phyloP scores from a whole-genome alignment of 2,113 vertebrate genomes.

The Gallinago paraguaiae region DNA sequence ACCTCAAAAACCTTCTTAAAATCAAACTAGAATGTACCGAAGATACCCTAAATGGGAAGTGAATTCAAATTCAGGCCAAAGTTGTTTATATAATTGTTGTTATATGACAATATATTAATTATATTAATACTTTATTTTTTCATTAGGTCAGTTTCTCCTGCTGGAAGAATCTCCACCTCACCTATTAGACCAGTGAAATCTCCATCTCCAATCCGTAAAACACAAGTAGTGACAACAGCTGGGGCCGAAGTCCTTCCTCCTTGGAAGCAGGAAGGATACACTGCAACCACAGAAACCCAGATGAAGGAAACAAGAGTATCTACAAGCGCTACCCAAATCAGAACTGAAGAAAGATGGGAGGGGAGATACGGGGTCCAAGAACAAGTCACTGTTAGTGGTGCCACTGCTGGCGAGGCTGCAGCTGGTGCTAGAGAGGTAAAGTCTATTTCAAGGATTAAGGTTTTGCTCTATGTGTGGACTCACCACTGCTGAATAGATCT shows the following conservation, averaged over 20 bases:
- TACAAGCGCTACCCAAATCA: constrained; percentile 77
- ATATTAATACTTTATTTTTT: background rate
- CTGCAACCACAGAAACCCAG: constrained; percentile 75
- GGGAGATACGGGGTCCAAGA: constrained; percentile 76
- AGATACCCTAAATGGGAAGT: background rate
- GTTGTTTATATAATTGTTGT: background rate
- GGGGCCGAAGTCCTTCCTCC: constrained; percentile 89
- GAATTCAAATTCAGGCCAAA: background rate
- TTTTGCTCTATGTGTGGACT: background rate
- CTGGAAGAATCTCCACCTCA: constrained; percentile 84
- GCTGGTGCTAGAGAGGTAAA: constrained; percentile 71
- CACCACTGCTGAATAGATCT: background rate
- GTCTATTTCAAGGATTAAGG: background rate
- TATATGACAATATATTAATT: background rate
- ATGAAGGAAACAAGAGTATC: constrained; percentile 79
- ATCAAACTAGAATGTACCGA: background rate
- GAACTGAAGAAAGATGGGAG: constrained; percentile 86
- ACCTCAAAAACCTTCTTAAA: background rate
- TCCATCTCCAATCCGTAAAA: constrained; percentile 84
- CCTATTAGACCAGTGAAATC: constrained; percentile 94
- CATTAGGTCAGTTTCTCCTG: constrained; percentile 88
- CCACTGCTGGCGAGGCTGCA: constrained; percentile 16
- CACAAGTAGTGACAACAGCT: constrained; percentile 31
- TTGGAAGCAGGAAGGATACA: constrained; percentile 90
- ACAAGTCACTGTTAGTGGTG: constrained; percentile 75